Percentiles rank a stretch among this genome's conserved stretches.
phyloP scores from a whole-genome alignment of 2,113 vertebrate genomes.

The Parus major region DNA sequence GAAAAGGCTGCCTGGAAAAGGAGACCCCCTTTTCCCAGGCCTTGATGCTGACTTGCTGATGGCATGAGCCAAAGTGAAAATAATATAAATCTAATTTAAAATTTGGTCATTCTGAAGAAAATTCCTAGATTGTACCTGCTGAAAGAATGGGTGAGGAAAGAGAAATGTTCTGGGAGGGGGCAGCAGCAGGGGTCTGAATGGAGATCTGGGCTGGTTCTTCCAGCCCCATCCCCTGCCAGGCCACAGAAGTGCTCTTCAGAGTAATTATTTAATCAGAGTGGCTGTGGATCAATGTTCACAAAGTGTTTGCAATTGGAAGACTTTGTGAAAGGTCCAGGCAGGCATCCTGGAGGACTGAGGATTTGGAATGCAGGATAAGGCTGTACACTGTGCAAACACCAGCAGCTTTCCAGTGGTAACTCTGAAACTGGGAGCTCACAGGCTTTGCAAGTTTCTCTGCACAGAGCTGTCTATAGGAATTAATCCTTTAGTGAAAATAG shows the following conservation, averaged over 20 bases:
- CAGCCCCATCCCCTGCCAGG: background rate
- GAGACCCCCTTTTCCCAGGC: background rate
- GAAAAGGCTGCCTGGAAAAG: background rate
- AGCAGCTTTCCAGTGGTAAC: background rate
- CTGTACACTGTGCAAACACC: background rate
- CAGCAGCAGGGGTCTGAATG: background rate
- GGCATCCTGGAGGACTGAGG: background rate
- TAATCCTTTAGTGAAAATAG: background rate
- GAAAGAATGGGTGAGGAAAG: background rate
- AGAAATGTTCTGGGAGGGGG: background rate
- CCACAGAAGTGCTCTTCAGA: background rate
- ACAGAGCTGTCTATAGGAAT: background rate
- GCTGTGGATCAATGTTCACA: background rate
- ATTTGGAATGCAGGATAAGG: background rate
- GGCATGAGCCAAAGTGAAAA: slow-evolving; percentile 39
- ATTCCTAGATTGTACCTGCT: background rate
- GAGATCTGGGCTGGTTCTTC: background rate
- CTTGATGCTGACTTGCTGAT: background rate
- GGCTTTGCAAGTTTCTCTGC: background rate
- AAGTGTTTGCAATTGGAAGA: slow-evolving; percentile 18
- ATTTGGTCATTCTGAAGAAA: background rate
- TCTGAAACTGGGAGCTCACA: background rate
- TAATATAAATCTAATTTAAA: slow-evolving; percentile 40
- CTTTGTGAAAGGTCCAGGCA: background rate
- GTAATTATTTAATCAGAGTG: slow-evolving; percentile 37